Evolutionary conservation across 2,113 vertebrate genomes (phyloP).

Genomic region (Spilogale gracilis): DNA sequence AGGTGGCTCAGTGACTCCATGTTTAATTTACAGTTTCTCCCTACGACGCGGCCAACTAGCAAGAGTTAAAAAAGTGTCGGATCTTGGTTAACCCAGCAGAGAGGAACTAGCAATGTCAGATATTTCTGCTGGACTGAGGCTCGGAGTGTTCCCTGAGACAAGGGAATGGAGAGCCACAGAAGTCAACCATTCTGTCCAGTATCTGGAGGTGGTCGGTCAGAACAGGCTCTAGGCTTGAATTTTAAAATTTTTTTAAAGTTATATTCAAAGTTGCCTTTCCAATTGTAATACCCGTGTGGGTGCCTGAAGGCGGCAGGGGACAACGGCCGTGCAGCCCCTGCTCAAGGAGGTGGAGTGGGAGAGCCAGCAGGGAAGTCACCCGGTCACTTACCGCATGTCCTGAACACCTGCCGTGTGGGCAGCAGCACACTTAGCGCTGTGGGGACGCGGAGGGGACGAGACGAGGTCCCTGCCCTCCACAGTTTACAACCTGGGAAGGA

Average conservation of each 20-base stretch:
- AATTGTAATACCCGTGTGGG: not conserved
- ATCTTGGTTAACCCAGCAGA: not conserved
- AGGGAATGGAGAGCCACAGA: not conserved
- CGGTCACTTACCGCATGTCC: not conserved
- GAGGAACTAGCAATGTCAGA: not conserved
- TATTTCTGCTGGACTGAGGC: not conserved
- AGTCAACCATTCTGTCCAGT: not conserved
- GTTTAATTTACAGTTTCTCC: conserved; percentile 4
- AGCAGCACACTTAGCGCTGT: not conserved
- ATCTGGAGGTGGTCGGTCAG: not conserved
- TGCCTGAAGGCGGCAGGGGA: not conserved
- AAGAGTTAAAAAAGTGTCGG: not conserved
- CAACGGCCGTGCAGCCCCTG: not conserved
- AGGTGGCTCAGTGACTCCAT: conserved; percentile 31
- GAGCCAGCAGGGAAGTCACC: not conserved
- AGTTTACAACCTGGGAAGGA: not conserved
- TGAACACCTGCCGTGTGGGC: accelerated
- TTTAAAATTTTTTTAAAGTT: not conserved
- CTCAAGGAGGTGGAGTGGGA: not conserved
- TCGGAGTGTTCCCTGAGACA: not conserved
- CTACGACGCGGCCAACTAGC: accelerated
- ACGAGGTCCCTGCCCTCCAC: not conserved
- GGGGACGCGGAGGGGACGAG: not conserved
- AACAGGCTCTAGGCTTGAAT: not conserved
- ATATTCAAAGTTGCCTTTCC: not conserved